Conservation (phyloP, 2,797 vertebrate species). For the Syndactyla subalaris region DNA sequence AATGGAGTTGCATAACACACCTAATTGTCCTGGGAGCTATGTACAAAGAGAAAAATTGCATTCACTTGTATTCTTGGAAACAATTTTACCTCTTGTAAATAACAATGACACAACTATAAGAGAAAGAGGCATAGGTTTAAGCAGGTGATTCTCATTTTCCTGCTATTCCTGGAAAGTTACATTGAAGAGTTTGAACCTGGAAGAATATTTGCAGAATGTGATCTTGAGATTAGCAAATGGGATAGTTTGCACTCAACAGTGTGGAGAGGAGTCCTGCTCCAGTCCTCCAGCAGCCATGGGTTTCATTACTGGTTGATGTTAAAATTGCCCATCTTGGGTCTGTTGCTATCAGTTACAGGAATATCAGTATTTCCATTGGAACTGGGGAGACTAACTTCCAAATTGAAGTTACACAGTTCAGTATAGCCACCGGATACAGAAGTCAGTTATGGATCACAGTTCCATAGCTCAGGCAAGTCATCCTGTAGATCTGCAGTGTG, state of each 20-base stretch:
- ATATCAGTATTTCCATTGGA: not conserved
- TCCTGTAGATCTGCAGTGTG: not conserved
- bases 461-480: not conserved
- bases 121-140: not conserved
- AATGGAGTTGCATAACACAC: not conserved
- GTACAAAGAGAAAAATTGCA: not conserved
- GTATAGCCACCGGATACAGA: not conserved
- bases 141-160: not conserved
- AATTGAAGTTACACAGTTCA: not conserved
- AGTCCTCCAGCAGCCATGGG: not conserved
- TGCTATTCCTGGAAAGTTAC: not conserved
- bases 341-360: not conserved
- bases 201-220: not conserved
- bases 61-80: not conserved
- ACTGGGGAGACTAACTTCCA: not conserved
- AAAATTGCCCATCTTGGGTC: not conserved
- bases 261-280: not conserved
- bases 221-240: not conserved
- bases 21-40: not conserved
- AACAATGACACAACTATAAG: not conserved
- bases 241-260: not conserved
- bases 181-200: not conserved
- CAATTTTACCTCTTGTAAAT: constrained; percentile 32
- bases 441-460: not conserved
- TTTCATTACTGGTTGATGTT: not conserved